A percentile compares a stretch with the other conserved stretches of the same genome.
phyloP scores from a whole-genome alignment of 1,140 invertebrate genomes.

The Choristoneura fumiferana region DNA sequence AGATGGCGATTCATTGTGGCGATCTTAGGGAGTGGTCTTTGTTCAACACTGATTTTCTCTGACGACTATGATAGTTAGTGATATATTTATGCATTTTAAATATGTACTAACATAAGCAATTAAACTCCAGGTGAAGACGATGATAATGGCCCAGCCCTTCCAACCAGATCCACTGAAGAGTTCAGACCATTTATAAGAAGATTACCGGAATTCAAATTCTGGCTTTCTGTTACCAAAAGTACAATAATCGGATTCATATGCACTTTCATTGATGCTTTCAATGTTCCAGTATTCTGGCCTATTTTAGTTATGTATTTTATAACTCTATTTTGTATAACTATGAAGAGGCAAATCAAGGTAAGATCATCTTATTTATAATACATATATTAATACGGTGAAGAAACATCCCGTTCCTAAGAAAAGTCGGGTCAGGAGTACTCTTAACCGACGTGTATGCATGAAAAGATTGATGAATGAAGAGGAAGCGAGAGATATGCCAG shows the following conservation, averaged over 20 bases:
- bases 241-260: constrained; percentile 94
- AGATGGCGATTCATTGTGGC: too few species aligned
- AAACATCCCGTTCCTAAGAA: too few species aligned
- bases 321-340: constrained; percentile 98
- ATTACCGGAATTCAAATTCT: constrained; percentile 99
- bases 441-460: too few species aligned
- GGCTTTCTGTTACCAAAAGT: constrained; percentile 98
- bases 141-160: constrained; percentile 94
- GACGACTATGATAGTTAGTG: too few species aligned
- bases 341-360: constrained; percentile 99
- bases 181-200: constrained; percentile 99
- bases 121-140: constrained; percentile 78
- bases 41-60: too few species aligned
- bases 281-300: constrained; percentile 99
- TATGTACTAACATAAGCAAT: neutral
- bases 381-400: constrained; percentile 13
- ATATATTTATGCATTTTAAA: too few species aligned
- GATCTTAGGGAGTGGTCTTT: too few species aligned
- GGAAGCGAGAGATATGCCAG: too few species aligned
- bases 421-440: too few species aligned
- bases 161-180: constrained; percentile 97
- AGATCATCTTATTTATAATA: constrained; percentile 37
- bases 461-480: too few species aligned
- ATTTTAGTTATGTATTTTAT: constrained; percentile 99
- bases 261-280: constrained; percentile 98